phyloP scores from a whole-genome alignment of 1,140 invertebrate species.

The Papilio dardanus region DNA sequence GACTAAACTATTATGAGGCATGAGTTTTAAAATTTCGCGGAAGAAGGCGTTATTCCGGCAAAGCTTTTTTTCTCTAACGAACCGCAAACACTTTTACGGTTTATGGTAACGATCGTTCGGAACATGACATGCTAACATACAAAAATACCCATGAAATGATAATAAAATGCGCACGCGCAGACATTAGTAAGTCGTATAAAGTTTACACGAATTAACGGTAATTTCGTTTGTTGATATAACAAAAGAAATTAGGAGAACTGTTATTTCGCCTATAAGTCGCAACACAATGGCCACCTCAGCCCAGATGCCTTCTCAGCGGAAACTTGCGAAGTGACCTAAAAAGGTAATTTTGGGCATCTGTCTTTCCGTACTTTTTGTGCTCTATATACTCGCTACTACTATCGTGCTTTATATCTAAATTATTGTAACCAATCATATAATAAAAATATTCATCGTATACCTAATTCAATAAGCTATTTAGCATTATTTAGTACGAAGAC shows the following conservation, averaged over 20 bases:
- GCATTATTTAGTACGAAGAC: too few species aligned
- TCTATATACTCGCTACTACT: too few species aligned
- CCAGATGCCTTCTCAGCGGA: conserved; percentile 57
- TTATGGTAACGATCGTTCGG: conserved; percentile 46
- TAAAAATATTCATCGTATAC: too few species aligned
- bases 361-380: not conserved
- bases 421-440: too few species aligned
- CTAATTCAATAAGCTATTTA: too few species aligned
- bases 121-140: conserved; percentile 39
- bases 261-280: conserved; percentile 54
- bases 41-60: conserved; percentile 52
- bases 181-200: conserved; percentile 27
- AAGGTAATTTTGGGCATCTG: not conserved
- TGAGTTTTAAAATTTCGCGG: conserved; percentile 56
- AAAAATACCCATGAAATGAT: conserved; percentile 6
- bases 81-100: conserved; percentile 57
- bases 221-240: conserved; percentile 1
- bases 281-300: conserved; percentile 46
- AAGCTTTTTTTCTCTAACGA: conserved; percentile 53
- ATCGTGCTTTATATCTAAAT: too few species aligned
- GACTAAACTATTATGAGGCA: conserved; percentile 49
- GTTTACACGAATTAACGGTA: conserved; percentile 19
- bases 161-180: conserved; percentile 42
- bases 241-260: conserved; percentile 47
- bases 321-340: conserved; percentile 46